Conservation (phyloP, 2,888 invertebrate species). For the Diarsia brunnea region DNA sequence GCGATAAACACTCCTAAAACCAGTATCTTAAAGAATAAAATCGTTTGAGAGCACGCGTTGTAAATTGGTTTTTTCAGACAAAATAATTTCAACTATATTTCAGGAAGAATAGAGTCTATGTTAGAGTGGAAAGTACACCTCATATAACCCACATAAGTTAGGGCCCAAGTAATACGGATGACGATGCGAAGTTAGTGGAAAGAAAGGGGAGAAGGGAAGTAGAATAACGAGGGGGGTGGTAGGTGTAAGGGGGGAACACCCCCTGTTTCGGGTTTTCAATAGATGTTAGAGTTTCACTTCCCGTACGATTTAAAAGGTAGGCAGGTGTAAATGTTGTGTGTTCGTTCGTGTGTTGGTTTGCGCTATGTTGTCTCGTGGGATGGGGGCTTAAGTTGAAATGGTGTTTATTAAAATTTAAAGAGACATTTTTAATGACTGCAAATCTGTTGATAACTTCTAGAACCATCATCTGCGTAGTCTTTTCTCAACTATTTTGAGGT, state of each 20-base stretch:
- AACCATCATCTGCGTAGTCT: background rate
- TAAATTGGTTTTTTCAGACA: conserved; percentile 83
- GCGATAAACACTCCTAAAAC: conserved; percentile 66
- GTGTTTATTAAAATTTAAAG: conserved; percentile 3
- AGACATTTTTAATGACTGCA: background rate
- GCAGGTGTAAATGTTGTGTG: conserved; percentile 82
- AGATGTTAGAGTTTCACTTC: conserved; percentile 87
- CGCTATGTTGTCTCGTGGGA: conserved; percentile 28
- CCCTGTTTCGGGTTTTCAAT: conserved; percentile 91
- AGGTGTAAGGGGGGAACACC: conserved; percentile 70
- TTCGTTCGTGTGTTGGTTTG: conserved; percentile 56
- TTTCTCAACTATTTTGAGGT: background rate
- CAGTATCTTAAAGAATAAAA: conserved; percentile 67
- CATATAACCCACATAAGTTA: conserved; percentile 89
- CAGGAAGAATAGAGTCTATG: conserved; percentile 42
- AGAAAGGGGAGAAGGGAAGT: conserved; percentile 88
- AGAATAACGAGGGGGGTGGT: conserved; percentile 83
- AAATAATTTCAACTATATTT: conserved; percentile 63
- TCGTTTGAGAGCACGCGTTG: conserved; percentile 66
- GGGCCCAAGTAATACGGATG: conserved; percentile 90
- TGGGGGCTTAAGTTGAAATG: conserved; percentile 28
- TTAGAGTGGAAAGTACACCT: conserved; percentile 62
- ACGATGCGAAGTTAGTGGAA: conserved; percentile 90
- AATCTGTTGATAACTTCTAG: too few species aligned
- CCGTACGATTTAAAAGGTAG: conserved; percentile 85